phyloP scores from a whole-genome alignment of 2,888 invertebrate genomes.

The Cosmia pyralina region DNA sequence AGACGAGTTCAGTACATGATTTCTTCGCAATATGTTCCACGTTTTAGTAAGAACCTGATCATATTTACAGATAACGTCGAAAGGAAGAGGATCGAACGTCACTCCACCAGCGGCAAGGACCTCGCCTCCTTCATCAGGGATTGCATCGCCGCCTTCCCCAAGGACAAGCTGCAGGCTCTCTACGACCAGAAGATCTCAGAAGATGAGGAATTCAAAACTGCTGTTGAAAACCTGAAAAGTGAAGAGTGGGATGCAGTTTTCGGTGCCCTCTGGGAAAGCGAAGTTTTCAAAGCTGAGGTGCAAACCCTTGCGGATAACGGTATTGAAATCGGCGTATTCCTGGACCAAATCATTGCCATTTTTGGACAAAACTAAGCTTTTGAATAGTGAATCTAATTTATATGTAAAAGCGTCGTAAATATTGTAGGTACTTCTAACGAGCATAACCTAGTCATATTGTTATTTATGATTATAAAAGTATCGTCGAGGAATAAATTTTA shows the following conservation, averaged over 20 bases:
- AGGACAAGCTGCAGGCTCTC: conserved; percentile 76
- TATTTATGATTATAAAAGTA: conserved; percentile 7
- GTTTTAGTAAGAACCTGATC: not conserved
- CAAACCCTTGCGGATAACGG: conserved; percentile 75
- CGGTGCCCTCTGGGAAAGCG: conserved; percentile 75
- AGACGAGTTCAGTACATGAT: not conserved
- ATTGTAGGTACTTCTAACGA: not conserved
- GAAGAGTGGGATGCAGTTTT: conserved; percentile 78
- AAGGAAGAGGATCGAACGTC: conserved; percentile 59
- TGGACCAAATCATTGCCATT: conserved; percentile 75
- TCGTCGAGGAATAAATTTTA: conserved; percentile 23
- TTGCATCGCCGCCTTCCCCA: conserved; percentile 73
- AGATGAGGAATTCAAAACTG: conserved; percentile 77
- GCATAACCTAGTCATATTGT: not conserved
- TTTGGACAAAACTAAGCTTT: conserved; percentile 76
- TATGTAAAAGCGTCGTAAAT: not conserved
- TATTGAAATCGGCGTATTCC: conserved; percentile 69
- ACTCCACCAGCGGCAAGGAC: conserved; percentile 71
- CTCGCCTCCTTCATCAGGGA: conserved; percentile 76
- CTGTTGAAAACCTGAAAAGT: conserved; percentile 78
- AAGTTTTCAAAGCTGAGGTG: conserved; percentile 76
- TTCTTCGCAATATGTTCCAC: not conserved
- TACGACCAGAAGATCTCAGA: conserved; percentile 79
- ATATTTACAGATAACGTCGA: conserved; percentile 53
- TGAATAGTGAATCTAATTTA: conserved; percentile 14